Percentiles rank a stretch among this genome's conserved stretches.
Conservation (phyloP, 2,797 vertebrate genomes). For the Cossypha dichroa region DNA sequence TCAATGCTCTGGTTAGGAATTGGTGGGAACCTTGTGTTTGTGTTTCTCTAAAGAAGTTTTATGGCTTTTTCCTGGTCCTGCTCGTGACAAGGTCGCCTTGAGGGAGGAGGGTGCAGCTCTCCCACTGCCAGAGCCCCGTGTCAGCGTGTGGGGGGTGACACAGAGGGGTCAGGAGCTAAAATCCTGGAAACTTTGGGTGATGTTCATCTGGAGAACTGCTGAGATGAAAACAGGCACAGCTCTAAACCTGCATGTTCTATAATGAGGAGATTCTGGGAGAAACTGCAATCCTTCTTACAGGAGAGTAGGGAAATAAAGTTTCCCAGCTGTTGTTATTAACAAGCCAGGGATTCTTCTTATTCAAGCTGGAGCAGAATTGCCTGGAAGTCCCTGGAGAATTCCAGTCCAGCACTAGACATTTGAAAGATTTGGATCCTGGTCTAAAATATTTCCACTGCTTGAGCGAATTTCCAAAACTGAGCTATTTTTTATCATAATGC, state of each 20-base stretch:
- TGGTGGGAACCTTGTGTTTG: conserved; percentile 9
- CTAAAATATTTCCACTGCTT: not conserved
- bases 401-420: not conserved
- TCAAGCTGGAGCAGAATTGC: not conserved
- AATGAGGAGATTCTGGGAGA: not conserved
- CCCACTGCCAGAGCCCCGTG: not conserved
- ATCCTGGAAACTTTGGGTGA: not conserved
- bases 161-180: not conserved
- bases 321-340: conserved; percentile 25
- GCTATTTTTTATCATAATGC: not conserved
- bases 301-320: not conserved
- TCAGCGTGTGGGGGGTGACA: not conserved
- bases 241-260: not conserved
- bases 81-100: not conserved
- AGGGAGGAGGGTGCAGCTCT: not conserved
- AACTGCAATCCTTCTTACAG: not conserved
- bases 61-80: not conserved
- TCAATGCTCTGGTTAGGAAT: not conserved
- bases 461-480: not conserved
- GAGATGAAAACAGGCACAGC: not conserved
- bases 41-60: not conserved
- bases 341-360: not conserved
- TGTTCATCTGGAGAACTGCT: not conserved
- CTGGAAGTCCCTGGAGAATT: not conserved
- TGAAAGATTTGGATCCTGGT: not conserved